A percentile compares a stretch with the other conserved stretches of the same genome.
Conservation (phyloP, 2,113 vertebrate genomes). For the Leptobrachium ailaonicum region DNA sequence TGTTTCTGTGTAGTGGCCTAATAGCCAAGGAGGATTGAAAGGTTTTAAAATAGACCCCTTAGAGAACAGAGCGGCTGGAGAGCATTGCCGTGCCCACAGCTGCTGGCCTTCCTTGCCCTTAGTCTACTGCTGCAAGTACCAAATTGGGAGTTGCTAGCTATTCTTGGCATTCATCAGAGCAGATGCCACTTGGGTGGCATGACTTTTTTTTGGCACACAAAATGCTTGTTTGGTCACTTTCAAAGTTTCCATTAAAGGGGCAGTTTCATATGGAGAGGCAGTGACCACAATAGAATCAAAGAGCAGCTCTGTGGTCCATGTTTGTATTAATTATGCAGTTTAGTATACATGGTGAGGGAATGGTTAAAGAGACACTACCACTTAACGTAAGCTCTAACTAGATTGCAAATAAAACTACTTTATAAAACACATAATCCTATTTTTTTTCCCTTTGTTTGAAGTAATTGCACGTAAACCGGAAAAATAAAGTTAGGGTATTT, state of each 20-base stretch:
- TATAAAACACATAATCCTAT: too few species aligned
- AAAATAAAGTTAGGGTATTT: too few species aligned
- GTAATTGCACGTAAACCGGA: too few species aligned
- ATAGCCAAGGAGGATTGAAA: constrained; percentile 15
- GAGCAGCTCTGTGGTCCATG: too few species aligned
- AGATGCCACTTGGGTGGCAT: constrained; percentile 22
- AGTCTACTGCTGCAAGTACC: neutral
- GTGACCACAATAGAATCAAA: too few species aligned
- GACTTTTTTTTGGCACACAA: constrained; percentile 12
- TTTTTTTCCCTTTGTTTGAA: too few species aligned
- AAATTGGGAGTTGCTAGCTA: constrained; percentile 19
- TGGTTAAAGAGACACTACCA: too few species aligned
- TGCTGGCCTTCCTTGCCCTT: constrained; percentile 31
- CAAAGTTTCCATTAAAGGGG: neutral
- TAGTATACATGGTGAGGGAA: too few species aligned
- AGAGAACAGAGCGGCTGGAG: neutral
- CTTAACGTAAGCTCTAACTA: too few species aligned
- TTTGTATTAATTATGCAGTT: too few species aligned
- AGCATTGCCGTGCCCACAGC: constrained; percentile 16
- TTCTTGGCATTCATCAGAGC: constrained; percentile 27
- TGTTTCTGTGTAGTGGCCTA: neutral
- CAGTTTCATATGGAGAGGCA: too few species aligned
- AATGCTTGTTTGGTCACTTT: constrained; percentile 2
- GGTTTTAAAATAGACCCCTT: constrained; percentile 25
- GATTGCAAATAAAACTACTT: too few species aligned